phyloP scores from a whole-genome alignment of 35 echinoderm and acorn worm genomes.

The Eucidaris tribuloides region DNA sequence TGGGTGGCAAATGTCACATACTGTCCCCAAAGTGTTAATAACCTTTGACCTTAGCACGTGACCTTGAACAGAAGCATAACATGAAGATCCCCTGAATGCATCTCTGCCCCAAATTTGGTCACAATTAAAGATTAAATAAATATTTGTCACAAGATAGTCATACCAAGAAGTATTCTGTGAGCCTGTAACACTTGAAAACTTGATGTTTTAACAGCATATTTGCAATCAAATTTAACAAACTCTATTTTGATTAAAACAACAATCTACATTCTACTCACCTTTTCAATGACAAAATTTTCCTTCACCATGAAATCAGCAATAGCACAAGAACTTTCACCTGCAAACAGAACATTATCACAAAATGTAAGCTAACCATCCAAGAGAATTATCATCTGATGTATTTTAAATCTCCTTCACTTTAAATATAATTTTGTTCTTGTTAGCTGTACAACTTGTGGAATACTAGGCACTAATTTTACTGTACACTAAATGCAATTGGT shows the following conservation, averaged over 20 bases:
- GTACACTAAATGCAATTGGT: too few relatives aligned
- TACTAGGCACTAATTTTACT: too few relatives aligned
- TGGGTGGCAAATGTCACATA: too few relatives aligned
- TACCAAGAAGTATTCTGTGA: background rate
- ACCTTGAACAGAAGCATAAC: too few relatives aligned
- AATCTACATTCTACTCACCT: background rate
- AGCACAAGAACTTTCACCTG: background rate
- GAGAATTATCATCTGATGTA: too few relatives aligned
- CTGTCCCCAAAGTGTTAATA: too few relatives aligned
- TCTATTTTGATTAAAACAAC: background rate
- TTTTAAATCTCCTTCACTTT: too few relatives aligned
- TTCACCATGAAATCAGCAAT: constrained; percentile 3
- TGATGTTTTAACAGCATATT: background rate
- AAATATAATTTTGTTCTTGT: too few relatives aligned
- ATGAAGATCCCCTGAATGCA: background rate
- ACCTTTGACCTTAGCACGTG: too few relatives aligned
- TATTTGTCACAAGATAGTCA: background rate
- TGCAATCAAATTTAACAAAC: background rate
- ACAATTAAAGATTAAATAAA: background rate
- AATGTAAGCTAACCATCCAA: background rate
- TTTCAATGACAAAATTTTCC: constrained; percentile 37
- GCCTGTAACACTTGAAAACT: background rate
- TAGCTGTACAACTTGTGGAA: too few relatives aligned
- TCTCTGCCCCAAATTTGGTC: background rate
- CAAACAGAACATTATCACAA: background rate